These are phyloP conservation scores for Onychomys arenicola DNA, from an alignment of 2,797 vertebrate genomes.

Conservation along the genomic window DNA sequence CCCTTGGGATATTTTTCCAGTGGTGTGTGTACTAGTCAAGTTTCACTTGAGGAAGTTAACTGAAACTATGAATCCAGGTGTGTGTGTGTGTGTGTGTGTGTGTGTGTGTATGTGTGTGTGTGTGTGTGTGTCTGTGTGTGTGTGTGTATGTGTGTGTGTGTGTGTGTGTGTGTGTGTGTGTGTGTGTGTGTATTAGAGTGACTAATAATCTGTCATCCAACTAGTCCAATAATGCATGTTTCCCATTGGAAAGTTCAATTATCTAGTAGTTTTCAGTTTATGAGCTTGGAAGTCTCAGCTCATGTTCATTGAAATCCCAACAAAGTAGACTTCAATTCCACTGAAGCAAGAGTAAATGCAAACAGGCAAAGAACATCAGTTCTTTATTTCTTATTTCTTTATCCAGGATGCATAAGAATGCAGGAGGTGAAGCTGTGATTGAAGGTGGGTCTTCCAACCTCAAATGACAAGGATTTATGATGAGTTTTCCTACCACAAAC, in stretches of 20 bases:
- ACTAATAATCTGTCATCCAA: neutral
- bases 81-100: too few species aligned
- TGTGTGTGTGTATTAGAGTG: too few species aligned
- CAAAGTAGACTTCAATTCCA: too few species aligned
- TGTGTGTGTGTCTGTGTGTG: too few species aligned
- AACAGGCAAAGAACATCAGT: too few species aligned
- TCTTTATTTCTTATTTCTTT: neutral
- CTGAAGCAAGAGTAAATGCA: neutral
- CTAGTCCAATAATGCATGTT: neutral
- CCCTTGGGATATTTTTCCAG: neutral
- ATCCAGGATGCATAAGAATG: neutral
- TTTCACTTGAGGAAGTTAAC: too few species aligned
- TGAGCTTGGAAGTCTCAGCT: neutral
- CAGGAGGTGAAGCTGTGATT: neutral
- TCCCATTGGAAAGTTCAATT: too few species aligned
- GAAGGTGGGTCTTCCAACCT: neutral
- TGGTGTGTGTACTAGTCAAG: neutral
- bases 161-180: too few species aligned
- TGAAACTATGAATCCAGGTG: too few species aligned
- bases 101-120: neutral
- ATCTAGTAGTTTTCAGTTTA: neutral
- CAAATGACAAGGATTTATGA: too few species aligned
- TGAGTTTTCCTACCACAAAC: too few species aligned
- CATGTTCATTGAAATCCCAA: neutral
- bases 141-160: too few species aligned